Evolutionary conservation across 2,888 invertebrate genomes (phyloP), one percentile per base, ranked within the genome.

Genomic region (Polyommatus icarus): DNA sequence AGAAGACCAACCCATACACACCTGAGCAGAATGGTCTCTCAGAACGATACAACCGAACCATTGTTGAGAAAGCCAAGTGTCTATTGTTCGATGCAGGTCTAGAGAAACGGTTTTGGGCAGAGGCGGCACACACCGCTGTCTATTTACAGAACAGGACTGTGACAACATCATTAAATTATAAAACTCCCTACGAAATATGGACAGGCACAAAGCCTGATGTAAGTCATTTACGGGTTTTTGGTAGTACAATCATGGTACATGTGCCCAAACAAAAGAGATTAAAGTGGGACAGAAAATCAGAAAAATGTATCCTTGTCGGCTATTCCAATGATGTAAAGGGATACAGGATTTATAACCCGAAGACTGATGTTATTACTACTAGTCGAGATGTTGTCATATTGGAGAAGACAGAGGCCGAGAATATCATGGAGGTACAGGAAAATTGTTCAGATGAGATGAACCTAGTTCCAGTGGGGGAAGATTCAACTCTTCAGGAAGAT

Each of bases 401-500:
- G 78, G 79, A 80, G 76, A 78, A 77, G 40, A 73, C 73, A 46
- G 71, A 79, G 75, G 77, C 78, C 77, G 80, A 79, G 67, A 79
- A 79, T 78, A 72, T 80, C 79, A 50, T 80, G 72, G 78, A 79
- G 79, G 79, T 79, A 73, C 78, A 80, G 71, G 79, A 79, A 79
- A 76, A 50, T 78, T 79, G 78, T 77, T 78, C 75, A 77, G 76
- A 78, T 67, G 71, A 80, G 24, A 79, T 79, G 80, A 82, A 75
- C 79, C 61, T 81, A 46, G 81, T 78, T 83, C 83, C 83, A 83
- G 82, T 81, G 80, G 82, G 80, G 82, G 80, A 82, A 78, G 75
- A 79, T 80, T 50, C 78, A 71, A 50, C 71, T 32, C 79, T 77
- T 24, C 40, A 76, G 73, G 76, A 78, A 76, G 73, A 77, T 76